These are phyloP conservation scores for Xylota segnis DNA, from an alignment of 2,888 invertebrate species.

Conservation along the genomic window DNA sequence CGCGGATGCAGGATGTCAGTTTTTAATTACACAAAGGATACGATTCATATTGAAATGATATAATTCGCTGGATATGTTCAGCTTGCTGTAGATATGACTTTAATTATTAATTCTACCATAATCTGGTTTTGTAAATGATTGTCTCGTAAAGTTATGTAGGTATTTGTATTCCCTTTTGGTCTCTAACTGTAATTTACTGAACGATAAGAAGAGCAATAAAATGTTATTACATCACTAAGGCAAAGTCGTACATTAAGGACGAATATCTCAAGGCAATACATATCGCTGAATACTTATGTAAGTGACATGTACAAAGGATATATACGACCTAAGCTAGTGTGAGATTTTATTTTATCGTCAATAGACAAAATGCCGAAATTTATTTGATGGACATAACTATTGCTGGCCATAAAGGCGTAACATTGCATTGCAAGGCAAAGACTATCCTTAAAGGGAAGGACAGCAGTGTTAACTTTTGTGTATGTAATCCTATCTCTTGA, in stretches of 20 bases:
- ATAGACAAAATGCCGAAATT: background rate
- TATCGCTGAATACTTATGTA: background rate
- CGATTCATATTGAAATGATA: background rate
- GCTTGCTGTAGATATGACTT: background rate
- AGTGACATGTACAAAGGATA: background rate
- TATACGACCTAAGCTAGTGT: background rate
- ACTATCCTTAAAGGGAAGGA: background rate
- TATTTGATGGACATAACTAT: background rate
- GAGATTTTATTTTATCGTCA: constrained; percentile 9
- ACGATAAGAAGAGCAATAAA: background rate
- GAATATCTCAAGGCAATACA: background rate
- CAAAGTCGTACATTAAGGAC: background rate
- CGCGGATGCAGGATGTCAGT: background rate
- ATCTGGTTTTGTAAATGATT: background rate
- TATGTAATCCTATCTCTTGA: background rate
- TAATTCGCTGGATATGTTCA: constrained; percentile 6
- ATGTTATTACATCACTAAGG: background rate
- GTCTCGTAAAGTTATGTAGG: background rate
- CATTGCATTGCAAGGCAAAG: background rate
- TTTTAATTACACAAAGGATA: background rate
- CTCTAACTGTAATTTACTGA: background rate
- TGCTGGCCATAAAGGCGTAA: background rate
- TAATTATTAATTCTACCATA: background rate
- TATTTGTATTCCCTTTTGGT: background rate
- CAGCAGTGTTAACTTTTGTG: background rate